Conservation (phyloP, 2,888 invertebrate species). For the Oconnorella tubifera region DNA sequence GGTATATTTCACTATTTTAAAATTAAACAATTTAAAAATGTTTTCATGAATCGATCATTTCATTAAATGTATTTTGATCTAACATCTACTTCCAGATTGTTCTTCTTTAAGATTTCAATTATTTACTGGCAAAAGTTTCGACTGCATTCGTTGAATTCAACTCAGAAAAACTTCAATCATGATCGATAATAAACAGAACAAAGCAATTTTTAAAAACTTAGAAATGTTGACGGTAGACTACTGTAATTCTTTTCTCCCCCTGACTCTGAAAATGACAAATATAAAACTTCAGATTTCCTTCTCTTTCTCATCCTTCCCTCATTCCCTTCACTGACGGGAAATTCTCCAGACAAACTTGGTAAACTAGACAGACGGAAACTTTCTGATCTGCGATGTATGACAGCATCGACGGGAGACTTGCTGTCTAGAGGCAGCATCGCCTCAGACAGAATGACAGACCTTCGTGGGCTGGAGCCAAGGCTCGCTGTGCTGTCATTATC, state of each 20-base stretch:
- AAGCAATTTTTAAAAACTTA: too few species aligned
- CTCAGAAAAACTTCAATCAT: too few species aligned
- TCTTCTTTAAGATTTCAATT: too few species aligned
- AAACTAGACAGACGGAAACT: neutral
- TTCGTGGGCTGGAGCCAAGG: neutral
- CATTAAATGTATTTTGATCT: too few species aligned
- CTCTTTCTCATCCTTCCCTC: neutral
- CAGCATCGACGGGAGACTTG: neutral
- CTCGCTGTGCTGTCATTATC: neutral
- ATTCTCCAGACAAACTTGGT: neutral
- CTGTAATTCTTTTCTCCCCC: neutral
- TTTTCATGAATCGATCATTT: too few species aligned
- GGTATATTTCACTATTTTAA: too few species aligned
- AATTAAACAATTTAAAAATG: too few species aligned
- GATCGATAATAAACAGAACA: too few species aligned
- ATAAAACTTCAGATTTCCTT: neutral
- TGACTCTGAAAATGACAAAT: slow-evolving; percentile 1
- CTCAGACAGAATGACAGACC: slow-evolving; percentile 1
- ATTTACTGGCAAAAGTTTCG: too few species aligned
- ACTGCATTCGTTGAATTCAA: too few species aligned
- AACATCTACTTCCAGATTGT: too few species aligned
- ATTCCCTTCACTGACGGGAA: neutral
- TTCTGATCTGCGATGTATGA: neutral
- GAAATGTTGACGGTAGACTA: too few species aligned
- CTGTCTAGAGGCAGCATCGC: neutral